Base-by-base conservation (phyloP, 1,140 invertebrate species). In the Sipha flava region DNA sequence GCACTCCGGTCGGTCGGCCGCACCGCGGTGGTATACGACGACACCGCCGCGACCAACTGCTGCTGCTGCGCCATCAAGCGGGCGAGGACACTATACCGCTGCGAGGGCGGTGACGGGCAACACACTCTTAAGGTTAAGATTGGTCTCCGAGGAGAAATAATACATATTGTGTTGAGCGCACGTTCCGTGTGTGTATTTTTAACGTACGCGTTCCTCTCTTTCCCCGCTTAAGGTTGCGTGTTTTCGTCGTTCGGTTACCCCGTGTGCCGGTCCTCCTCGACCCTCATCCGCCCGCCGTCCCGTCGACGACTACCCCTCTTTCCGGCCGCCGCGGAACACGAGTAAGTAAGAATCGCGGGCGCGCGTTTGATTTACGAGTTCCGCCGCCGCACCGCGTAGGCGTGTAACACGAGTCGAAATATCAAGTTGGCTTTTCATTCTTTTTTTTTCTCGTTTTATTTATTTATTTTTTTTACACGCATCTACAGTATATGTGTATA, bases 71-170 rank as follows among this genome's bases (percentile, higher is more conserved):
- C n/a, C n/a, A n/a, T n/a, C n/a, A 10, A 43, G 40, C 21, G 7
- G 4, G 49, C 2, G 21, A 23, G 1, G n/a, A n/a, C n/a, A n/a
- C 7, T 21, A 59, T 37, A 31, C 9, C 40, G 62, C 23, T 21
- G 31, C 16, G 21, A 49, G 52, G 26, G 29, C 4, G 29, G 37
- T 21, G 49, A 18, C 29, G 23, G 31, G 45, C 34, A 47, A 54
- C 40, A 75, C 57, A 23, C 52, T 80, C n/a, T 73, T 80, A 83
- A 83, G 82, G 82, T 83, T 83, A 83, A 81, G 82, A 83, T 83
- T 82, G 80, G 81, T 82, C 82, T 82, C 82, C 49, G 80, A 82
- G 82, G 82, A 81, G 79, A 81, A 81, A 83, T 23, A 43, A 18
- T 81, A 82, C 81, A 81, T 75, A 82, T n/a, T n/a, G n/a, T n/a